Evolutionary conservation across 2,888 invertebrate genomes (phyloP), one percentile per base, ranked within the genome.

Genomic region (Macaria notata): DNA sequence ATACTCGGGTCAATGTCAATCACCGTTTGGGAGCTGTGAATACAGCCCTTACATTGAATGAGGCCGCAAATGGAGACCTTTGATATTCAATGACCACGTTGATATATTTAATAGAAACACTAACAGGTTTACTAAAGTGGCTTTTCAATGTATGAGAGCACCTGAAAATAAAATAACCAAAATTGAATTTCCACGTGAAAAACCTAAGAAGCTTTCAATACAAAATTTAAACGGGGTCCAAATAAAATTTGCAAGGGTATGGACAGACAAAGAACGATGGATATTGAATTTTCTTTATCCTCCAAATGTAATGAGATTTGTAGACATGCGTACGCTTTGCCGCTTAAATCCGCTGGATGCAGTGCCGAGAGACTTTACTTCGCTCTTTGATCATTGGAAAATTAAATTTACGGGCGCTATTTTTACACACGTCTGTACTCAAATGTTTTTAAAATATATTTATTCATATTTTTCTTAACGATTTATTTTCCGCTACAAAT

Each of bases 201-300:
- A 36, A 36, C 7, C 33, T 36, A 66, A 62, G 66, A 67, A 66
- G 52, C 45, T 63, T 62, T 54, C 45, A 52, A 56, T 57, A 62
- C 60, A 62, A 71, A 73, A 63, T 73, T 79, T 72, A 72, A 74
- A 68, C 62, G 66, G 65, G 65, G 67, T 64, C 67, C 63, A 76
- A 79, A 81, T 79, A 77, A 77, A 78, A 77, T 79, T 77, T 77
- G 73, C 70, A 68, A 70, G 73, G 75, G 72, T 73, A 68, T 62
- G 71, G 73, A 72, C 75, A 76, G 73, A 75, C 76, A 79, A 78
- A 78, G 77, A 79, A 74, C 73, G 75, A 79, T 78, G 79, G 76
- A 78, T 80, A 85, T 84, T 83, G 85, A 84, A 82, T 84, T 84
- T 81, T 78, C 81, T 81, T 81, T 82, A 83, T 80, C 82, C 84